Evolutionary conservation across 2,797 vertebrate species (phyloP).

Genomic region (Spatula clypeata): DNA sequence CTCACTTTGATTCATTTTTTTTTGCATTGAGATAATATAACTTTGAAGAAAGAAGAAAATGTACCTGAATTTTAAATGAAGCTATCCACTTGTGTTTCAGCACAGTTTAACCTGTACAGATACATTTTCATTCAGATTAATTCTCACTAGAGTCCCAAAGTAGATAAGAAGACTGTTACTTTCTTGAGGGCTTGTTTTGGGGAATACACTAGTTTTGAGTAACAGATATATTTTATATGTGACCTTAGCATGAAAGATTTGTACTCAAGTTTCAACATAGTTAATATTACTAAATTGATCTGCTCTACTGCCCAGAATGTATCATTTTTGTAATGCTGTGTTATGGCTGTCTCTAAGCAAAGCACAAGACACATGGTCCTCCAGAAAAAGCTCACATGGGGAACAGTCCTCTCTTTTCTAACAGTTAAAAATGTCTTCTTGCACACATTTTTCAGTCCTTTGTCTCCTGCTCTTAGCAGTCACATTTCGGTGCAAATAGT

Average conservation of each 20-base stretch:
- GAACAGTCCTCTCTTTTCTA: background rate
- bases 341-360: background rate
- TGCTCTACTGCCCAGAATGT: background rate
- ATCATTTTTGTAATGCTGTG: background rate
- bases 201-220: background rate
- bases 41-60: background rate
- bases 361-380: background rate
- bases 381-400: background rate
- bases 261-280: background rate
- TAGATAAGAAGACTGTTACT: background rate
- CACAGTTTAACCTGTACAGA: background rate
- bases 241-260: background rate
- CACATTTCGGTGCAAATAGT: background rate
- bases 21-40: background rate
- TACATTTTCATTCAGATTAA: background rate
- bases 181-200: background rate
- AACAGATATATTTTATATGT: background rate
- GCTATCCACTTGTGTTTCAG: background rate
- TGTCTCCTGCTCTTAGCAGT: background rate
- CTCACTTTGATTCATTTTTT: background rate
- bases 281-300: background rate
- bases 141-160: background rate
- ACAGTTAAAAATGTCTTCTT: background rate
- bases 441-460: background rate
- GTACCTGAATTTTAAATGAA: background rate